Evolutionary conservation across 2,113 vertebrate species (phyloP), one percentile per base, ranked within the genome.

Genomic region (Alethe diademata): DNA sequence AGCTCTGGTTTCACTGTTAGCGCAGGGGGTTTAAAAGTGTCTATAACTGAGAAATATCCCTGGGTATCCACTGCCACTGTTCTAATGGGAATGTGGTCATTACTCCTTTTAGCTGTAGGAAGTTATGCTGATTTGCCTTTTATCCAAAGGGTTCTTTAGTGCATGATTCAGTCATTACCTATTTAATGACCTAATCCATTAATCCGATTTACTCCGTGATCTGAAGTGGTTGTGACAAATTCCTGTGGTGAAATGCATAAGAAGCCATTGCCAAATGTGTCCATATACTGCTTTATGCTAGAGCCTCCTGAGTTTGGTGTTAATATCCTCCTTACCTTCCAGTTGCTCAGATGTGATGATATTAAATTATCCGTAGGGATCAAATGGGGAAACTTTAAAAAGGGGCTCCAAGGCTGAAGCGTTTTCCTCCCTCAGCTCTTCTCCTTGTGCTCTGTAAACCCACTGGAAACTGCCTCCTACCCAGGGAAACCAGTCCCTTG

Each of bases 181-280:
- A 57, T 73, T 76, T 61, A 92, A 71, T 28, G 78, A 36, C 38
- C 74, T 85, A 8, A 61, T 69, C 57, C 86, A 48, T 5, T 5
- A 87, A 23, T 75, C 3, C 4, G 10, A 43, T 91, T 81, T 78
- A 14, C 51, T 78, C 38, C 65, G 5, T 71, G 42, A 12, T 38
- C 65, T 66, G 62, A 83, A 93, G 71, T 69, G 84, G 43, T 62
- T 92, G 88, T 93, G 91, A 86, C 72, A 78, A 91, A 48, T 54
- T 61, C 7, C 86, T 64, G 69, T 69, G 47, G 12, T 75, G 43
- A 50, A 66, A 78, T 61, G 61, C 51, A 0, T 19, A 47, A 90
- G 73, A 65, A 84, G 62, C 42, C 56, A 29, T 24, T 43, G 40
- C 75, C 28, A 35, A n/a, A 72, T 65, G 48, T 74, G 86, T 88